phyloP scores from a whole-genome alignment of 2,888 invertebrate genomes.

The Eucera pruinosa region DNA sequence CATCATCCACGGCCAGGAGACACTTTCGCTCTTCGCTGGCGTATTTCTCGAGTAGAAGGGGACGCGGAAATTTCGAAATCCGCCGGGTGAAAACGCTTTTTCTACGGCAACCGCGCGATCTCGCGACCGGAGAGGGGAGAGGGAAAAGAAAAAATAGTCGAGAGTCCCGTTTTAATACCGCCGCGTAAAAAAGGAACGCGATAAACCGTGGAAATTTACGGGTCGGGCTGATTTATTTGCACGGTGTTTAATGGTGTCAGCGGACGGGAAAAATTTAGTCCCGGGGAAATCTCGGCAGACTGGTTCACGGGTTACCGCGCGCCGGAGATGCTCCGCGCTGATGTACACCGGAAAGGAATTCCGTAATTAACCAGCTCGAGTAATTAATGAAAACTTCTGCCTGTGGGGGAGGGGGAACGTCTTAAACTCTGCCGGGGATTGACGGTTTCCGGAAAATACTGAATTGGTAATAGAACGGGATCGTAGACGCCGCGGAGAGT shows the following conservation, averaged over 20 bases:
- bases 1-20: background rate
- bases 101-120: background rate
- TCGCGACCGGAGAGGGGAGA: background rate
- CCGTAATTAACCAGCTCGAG: slow-evolving; percentile 73
- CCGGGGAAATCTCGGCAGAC: slow-evolving; percentile 44
- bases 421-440: slow-evolving; percentile 27
- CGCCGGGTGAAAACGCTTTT: background rate
- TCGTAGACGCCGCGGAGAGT: no score
- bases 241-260: slow-evolving; percentile 56
- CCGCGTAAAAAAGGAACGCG: slow-evolving; percentile 31
- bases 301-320: slow-evolving; percentile 20
- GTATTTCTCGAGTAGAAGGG: background rate
- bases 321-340: slow-evolving; percentile 42
- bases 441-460: slow-evolving; percentile 35
- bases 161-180: slow-evolving; percentile 44
- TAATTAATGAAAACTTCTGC: slow-evolving; percentile 71
- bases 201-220: slow-evolving; percentile 57
- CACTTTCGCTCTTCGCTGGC: slow-evolving; percentile 12
- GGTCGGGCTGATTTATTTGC: slow-evolving; percentile 50
- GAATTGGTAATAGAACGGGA: slow-evolving; percentile 6
- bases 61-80: slow-evolving; percentile 8
- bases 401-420: background rate
- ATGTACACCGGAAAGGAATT: slow-evolving; percentile 56
- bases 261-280: slow-evolving; percentile 47
- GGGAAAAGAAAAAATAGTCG: background rate